phyloP scores from a whole-genome alignment of 1,140 invertebrate species.

The Drosophila miranda region DNA sequence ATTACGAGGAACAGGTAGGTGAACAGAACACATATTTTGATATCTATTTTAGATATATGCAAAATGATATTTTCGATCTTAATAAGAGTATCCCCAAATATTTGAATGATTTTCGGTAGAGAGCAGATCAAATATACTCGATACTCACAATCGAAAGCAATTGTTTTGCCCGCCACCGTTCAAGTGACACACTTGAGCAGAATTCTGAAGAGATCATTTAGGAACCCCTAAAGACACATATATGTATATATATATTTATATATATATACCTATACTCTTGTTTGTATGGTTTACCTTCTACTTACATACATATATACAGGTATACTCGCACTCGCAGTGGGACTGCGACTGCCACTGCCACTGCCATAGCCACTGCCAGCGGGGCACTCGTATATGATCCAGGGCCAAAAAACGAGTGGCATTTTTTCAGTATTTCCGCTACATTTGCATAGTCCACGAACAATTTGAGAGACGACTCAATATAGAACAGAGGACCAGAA shows the following conservation, averaged over 20 bases:
- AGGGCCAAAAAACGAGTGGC: constrained; percentile 41
- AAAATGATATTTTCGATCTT: not conserved
- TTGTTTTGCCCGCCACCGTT: constrained; percentile 43
- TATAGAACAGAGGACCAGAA: constrained; percentile 9
- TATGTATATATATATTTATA: constrained; percentile 27
- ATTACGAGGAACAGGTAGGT: not conserved
- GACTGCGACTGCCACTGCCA: too few species aligned
- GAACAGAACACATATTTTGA: not conserved
- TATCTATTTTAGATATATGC: not conserved
- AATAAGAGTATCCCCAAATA: not conserved
- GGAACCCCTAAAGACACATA: constrained; percentile 9
- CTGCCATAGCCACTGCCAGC: too few species aligned
- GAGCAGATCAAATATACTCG: constrained; percentile 51
- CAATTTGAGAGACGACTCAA: constrained; percentile 7
- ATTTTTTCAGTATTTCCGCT: constrained; percentile 66
- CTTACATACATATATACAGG: not conserved
- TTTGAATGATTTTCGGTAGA: not conserved
- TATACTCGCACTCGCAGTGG: too few species aligned
- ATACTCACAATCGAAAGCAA: constrained; percentile 42
- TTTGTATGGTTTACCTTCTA: too few species aligned
- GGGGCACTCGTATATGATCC: constrained; percentile 14
- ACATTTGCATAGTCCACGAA: constrained; percentile 66
- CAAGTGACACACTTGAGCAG: constrained; percentile 70
- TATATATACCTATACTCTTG: too few species aligned
- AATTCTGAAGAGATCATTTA: constrained; percentile 47